Conservation (phyloP, 2,888 invertebrate genomes). For the Drosophila rellima region DNA sequence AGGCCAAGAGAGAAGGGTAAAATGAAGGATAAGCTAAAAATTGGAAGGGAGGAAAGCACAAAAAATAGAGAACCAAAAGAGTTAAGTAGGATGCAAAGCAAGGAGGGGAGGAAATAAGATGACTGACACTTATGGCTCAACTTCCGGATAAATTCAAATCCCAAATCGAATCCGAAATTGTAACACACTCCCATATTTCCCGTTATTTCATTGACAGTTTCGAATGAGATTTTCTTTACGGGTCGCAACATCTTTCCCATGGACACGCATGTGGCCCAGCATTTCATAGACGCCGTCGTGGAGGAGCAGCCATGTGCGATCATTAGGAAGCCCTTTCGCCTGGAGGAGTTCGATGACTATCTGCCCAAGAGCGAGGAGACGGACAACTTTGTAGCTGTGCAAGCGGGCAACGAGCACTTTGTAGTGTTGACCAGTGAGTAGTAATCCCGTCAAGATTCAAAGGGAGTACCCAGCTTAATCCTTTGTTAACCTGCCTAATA, state of each 20-base stretch:
- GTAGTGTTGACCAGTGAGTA: slow-evolving; percentile 84
- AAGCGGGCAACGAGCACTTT: slow-evolving; percentile 85
- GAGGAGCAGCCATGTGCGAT: slow-evolving; percentile 73
- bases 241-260: slow-evolving; percentile 83
- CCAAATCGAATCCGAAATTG: not conserved
- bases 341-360: slow-evolving; percentile 83
- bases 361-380: slow-evolving; percentile 82
- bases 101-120: not conserved
- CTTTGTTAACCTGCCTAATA: slow-evolving; percentile 28
- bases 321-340: slow-evolving; percentile 83
- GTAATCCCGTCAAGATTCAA: slow-evolving; percentile 44
- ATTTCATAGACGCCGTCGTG: slow-evolving; percentile 78
- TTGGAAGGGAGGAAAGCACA: no score
- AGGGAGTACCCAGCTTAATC: not conserved
- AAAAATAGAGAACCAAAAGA: not conserved
- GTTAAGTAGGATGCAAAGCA: not conserved
- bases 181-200: not conserved
- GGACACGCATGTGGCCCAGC: slow-evolving; percentile 74
- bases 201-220: slow-evolving; percentile 67
- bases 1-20: no score
- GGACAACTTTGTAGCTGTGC: slow-evolving; percentile 81
- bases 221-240: slow-evolving; percentile 85
- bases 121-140: no score
- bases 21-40: no score
- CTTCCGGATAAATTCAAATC: not conserved